A percentile compares a stretch with the other conserved stretches of the same genome.
These are phyloP conservation scores for Apocrypta bakeri DNA, from an alignment of 1,140 invertebrate species.

Conservation along the genomic window DNA sequence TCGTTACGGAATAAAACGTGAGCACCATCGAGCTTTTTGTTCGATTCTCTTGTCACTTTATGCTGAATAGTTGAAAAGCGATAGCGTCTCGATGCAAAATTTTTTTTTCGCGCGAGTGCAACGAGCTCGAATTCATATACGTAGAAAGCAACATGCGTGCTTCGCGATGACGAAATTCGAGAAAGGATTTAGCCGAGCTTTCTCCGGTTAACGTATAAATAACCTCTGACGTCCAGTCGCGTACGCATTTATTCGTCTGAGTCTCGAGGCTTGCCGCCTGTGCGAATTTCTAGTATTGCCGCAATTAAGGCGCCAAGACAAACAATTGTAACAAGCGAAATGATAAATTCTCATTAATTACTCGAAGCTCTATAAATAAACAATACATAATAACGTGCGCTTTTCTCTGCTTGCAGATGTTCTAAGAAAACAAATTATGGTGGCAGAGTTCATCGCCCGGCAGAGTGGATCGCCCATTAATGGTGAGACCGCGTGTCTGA, in stretches of 20 bases:
- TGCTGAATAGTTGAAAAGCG: background rate
- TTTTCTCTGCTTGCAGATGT: slow-evolving; percentile 76
- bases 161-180: background rate
- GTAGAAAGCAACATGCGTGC: too few relatives aligned
- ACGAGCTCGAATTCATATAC: background rate
- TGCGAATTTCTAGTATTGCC: slow-evolving; percentile 9
- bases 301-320: background rate
- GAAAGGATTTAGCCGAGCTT: background rate
- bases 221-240: slow-evolving; percentile 18
- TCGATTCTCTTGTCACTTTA: background rate
- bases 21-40: background rate
- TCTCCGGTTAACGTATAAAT: slow-evolving; percentile 25
- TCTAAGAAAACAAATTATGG: slow-evolving; percentile 86
- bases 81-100: background rate
- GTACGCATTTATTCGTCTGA: slow-evolving; percentile 25
- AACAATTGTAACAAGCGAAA: too few relatives aligned
- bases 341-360: too few relatives aligned
- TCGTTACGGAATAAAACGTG: slow-evolving; percentile 27
- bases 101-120: slow-evolving; percentile 7
- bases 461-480: slow-evolving; percentile 82
- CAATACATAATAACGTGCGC: slow-evolving; percentile 1
- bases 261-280: background rate
- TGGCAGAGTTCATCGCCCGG: slow-evolving; percentile 86
- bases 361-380: background rate
- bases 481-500: slow-evolving; percentile 79